phyloP scores from a whole-genome alignment of 2,797 vertebrate genomes.

The Melanogrammus aeglefinus region DNA sequence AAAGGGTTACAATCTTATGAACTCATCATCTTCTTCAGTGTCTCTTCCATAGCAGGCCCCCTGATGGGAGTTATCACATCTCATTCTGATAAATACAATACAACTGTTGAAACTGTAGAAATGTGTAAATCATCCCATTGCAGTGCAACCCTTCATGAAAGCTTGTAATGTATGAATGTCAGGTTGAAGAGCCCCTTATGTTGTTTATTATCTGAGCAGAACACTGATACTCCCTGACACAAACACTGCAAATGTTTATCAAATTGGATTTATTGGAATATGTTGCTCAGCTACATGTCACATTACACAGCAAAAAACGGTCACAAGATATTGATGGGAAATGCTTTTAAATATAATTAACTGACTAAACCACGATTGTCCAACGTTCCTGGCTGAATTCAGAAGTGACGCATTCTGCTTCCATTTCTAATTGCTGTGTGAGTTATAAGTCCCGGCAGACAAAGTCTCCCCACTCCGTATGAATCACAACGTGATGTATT shows the following conservation, averaged over 20 bases:
- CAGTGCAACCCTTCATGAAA: background rate
- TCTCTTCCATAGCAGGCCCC: background rate
- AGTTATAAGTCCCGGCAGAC: background rate
- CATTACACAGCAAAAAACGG: background rate
- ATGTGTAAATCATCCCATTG: background rate
- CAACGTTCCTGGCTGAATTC: background rate
- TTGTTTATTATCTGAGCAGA: background rate
- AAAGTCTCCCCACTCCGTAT: background rate
- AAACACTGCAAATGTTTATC: background rate
- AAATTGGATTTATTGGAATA: background rate
- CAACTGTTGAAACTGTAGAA: background rate
- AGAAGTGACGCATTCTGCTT: background rate
- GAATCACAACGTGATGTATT: background rate
- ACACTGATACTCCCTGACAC: background rate
- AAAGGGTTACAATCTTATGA: background rate
- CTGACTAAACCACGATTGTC: background rate
- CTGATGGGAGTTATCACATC: background rate
- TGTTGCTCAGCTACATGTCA: background rate
- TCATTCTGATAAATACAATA: background rate
- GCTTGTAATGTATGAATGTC: background rate
- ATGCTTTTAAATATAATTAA: background rate
- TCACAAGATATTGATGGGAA: background rate
- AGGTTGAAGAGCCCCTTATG: background rate
- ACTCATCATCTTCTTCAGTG: background rate
- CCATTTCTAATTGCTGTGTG: background rate